Conservation (phyloP, 1,140 invertebrate genomes). For the Cotesia chilonis region DNA sequence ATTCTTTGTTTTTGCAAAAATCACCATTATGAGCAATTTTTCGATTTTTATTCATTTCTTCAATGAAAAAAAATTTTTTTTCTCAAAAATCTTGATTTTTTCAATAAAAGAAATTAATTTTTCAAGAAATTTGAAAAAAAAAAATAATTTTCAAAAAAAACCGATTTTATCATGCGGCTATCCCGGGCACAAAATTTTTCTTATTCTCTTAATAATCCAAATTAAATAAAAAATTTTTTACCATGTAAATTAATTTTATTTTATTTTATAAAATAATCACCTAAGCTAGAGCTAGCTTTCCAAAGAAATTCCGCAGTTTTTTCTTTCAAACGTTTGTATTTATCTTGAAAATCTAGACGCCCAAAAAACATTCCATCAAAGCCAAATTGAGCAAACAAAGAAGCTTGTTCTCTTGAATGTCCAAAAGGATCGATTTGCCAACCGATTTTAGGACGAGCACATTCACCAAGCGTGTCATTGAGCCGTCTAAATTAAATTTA, state of each 20-base stretch:
- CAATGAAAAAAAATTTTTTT: no score
- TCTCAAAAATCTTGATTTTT: no score
- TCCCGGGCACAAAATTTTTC: no score
- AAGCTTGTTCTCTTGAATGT: conserved; percentile 88
- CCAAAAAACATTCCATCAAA: conserved; percentile 91
- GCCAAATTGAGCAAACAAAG: conserved; percentile 82
- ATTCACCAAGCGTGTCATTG: conserved; percentile 84
- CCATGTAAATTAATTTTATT: not conserved
- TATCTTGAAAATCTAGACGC: conserved; percentile 89
- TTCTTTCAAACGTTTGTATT: conserved; percentile 68
- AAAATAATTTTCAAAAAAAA: no score
- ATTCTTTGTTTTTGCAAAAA: no score
- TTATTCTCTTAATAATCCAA: no score
- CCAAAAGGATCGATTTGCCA: conserved; percentile 97
- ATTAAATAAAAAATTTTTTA: no score
- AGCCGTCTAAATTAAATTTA: conserved; percentile 65
- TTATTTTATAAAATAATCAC: conserved; percentile 48
- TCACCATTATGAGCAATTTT: no score
- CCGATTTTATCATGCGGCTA: no score
- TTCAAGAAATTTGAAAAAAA: no score
- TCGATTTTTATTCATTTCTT: no score
- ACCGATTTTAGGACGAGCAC: conserved; percentile 80
- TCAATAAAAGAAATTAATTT: no score
- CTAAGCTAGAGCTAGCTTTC: conserved; percentile 77
- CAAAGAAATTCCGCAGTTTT: conserved; percentile 88